Evolutionary conservation across 2,888 invertebrate genomes (phyloP), one percentile per base, ranked within the genome.

Genomic region (Caenorhabditis japonica): DNA sequence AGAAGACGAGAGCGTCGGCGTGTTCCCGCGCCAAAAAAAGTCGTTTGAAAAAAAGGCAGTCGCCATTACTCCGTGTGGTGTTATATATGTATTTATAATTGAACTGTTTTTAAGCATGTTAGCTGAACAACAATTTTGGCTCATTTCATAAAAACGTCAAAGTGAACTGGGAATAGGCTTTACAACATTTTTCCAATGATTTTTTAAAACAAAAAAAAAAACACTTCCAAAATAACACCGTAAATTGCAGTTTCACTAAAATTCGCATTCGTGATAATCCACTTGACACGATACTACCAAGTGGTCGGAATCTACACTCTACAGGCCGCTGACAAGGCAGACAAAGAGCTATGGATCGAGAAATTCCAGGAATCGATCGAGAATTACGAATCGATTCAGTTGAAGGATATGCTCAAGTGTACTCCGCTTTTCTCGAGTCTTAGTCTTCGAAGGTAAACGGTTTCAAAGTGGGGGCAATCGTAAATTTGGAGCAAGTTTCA

Each of bases 271-370:
- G 90, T 90, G 19, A 83, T 90, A 44, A 89, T 90, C 15, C 90
- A 90, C 76, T 87, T 90, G 44, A 89, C 89, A 49, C 82, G 90
- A 25, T 90, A 90, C 77, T 90, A 90, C 68, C 90, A 90, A 75
- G 88, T 90, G 21, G 88, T 90, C 49, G 89, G 89, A 12, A 89
- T 90, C 34, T 89, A 88, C 80, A 89, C 90, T 0, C 83, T 90
- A 15, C 90, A 90, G 79, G 88, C 90, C 0, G 80, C 87, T 1
- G 87, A 84, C 53, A 89, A 89, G 60, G 71, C 84, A 2, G 85
- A 87, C n/a, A 90, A 90, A 88, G 85, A 86, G 4, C 47, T 86
- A 5, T 85, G 86, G 81, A 87, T 89, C 38, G 88, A 88, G 17
- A 82, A 88, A 56, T 84, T 86, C 61, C 88, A 89, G 77, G 84